Evolutionary conservation across 2,797 vertebrate species (phyloP).

Genomic region (Bradypus variegatus): DNA sequence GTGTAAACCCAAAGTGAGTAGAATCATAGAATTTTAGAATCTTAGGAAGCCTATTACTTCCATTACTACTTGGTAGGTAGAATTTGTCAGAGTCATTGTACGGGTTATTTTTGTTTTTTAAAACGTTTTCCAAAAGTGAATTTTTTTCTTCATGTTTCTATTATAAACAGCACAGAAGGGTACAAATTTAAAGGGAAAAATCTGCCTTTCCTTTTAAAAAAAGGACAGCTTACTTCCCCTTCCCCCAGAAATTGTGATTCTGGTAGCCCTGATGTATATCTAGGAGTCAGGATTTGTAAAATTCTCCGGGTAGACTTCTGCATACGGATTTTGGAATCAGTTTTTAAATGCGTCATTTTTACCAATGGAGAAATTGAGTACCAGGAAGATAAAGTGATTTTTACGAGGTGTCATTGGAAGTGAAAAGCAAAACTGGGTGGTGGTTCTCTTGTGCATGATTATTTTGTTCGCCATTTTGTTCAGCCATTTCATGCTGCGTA

Average conservation of each 20-base stretch:
- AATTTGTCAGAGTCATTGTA: neutral
- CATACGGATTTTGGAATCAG: neutral
- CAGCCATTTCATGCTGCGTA: neutral
- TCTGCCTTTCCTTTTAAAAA: neutral
- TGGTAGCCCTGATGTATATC: neutral
- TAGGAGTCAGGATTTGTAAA: neutral
- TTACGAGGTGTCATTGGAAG: neutral
- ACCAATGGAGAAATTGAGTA: neutral
- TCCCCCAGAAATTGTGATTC: neutral
- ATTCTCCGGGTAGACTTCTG: neutral
- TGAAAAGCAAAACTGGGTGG: neutral
- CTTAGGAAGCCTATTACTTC: neutral
- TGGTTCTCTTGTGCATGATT: neutral
- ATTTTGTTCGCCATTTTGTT: neutral
- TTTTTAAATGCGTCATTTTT: slow-evolving; percentile 9
- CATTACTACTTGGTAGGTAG: neutral
- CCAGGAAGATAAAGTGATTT: neutral
- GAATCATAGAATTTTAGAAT: neutral
- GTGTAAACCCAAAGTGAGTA: neutral
- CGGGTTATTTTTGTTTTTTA: neutral
- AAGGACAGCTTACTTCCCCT: neutral
- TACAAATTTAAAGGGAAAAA: neutral
- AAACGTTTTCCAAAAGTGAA: neutral
- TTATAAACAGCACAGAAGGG: neutral
- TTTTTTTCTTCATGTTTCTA: neutral